These are phyloP conservation scores for Latrodectus geometricus DNA, from an alignment of 1,140 invertebrate genomes.

Conservation along the genomic window DNA sequence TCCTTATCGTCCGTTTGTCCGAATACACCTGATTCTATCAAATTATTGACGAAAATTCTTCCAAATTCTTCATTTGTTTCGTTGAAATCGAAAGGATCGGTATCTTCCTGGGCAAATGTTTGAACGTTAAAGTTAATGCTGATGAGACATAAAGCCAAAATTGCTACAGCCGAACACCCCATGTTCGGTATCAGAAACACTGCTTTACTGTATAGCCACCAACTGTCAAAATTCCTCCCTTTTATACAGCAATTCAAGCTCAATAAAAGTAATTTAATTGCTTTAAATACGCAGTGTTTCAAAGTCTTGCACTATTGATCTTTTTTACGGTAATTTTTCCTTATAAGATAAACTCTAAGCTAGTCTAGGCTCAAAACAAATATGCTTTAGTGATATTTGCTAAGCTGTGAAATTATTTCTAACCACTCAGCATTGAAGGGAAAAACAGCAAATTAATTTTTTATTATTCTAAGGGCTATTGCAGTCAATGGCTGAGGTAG, in stretches of 20 bases:
- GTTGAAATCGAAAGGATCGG: not conserved
- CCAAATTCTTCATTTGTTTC: slow-evolving; percentile 23
- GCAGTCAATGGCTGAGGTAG: no score
- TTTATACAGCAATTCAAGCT: slow-evolving; percentile 20
- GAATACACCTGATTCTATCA: not conserved
- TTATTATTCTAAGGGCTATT: no score
- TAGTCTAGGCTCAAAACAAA: not conserved
- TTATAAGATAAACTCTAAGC: not conserved
- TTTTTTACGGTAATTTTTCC: not conserved
- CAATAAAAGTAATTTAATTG: not conserved
- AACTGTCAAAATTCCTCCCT: not conserved
- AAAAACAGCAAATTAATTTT: not conserved
- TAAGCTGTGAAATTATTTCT: not conserved
- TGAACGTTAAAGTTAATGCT: not conserved
- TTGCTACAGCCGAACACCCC: slow-evolving; percentile 20
- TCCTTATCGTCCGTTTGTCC: slow-evolving; percentile 3
- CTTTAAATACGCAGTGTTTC: not conserved
- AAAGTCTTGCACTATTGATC: not conserved
- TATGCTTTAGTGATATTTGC: not conserved
- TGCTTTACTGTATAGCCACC: not conserved
- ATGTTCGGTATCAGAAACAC: slow-evolving; percentile 4
- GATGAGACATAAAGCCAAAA: not conserved
- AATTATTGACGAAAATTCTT: not conserved
- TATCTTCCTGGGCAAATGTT: not conserved
- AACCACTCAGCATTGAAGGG: not conserved